Evolutionary conservation across 2,797 vertebrate species (phyloP).

Genomic region (Bovichtus diacanthus): DNA sequence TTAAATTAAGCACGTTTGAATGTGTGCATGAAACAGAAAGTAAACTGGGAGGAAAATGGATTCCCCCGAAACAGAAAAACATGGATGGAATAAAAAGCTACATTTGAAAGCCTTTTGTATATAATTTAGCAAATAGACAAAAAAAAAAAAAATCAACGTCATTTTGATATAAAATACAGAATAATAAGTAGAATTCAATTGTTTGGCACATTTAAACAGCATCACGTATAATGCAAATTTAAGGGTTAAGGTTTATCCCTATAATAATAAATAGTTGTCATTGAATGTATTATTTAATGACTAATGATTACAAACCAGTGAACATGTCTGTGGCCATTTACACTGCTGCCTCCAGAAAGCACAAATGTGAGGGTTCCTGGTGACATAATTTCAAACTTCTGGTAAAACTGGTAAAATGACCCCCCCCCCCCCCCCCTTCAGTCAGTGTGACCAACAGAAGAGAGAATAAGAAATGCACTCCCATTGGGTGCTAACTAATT

Average conservation of each 20-base stretch:
- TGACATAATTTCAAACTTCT: not conserved
- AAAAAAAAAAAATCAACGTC: not conserved
- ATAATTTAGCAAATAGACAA: not conserved
- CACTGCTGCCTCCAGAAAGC: not conserved
- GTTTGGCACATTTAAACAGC: not conserved
- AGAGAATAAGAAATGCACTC: conserved; percentile 20
- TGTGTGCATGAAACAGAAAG: not conserved
- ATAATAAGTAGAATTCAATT: not conserved
- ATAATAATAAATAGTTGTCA: not conserved
- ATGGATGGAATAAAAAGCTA: not conserved
- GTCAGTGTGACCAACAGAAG: not conserved
- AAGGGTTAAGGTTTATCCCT: not conserved
- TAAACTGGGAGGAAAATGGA: not conserved
- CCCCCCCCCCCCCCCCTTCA: not conserved
- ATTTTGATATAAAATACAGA: not conserved
- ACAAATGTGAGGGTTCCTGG: not conserved
- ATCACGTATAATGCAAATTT: no score
- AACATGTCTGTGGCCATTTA: no score
- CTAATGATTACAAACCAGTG: no score
- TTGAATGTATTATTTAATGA: not conserved
- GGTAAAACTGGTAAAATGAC: not conserved
- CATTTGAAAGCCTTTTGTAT: not conserved
- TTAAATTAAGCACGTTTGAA: no score
- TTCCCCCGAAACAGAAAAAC: not conserved
- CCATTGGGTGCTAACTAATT: conserved; percentile 58